Base-by-base conservation (phyloP, 1,140 invertebrate species). In the Cardiocondyla obscurior region DNA sequence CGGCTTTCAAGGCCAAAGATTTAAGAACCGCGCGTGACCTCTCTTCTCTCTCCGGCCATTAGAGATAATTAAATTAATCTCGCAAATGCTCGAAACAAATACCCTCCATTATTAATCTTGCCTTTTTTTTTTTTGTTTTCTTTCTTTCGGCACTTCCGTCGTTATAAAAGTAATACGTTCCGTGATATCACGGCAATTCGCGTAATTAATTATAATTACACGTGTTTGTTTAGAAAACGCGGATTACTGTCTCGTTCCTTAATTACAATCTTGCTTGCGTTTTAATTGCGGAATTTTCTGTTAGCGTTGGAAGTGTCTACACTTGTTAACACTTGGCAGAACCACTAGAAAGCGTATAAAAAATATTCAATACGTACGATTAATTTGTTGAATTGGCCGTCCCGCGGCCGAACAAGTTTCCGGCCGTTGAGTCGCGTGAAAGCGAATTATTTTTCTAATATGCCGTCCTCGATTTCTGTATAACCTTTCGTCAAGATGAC, bases 361-460 rank as follows among this genome's bases (percentile, higher is more conserved):
- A 77, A 79, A 69, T 79, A 69, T 77, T 77, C 74, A 67, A 77
- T 79, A 69, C 12, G 44, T 67, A 79, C 22, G 3, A 79, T 69
- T 79, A 79, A 79, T 79, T n/a, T 67, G 74, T 53, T 79, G 74
- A 53, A 79, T 69, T 42, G 74, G 55, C 16, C 74, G n/a, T 36
- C 46, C 49, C 62, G 58, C 42, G 12, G n/a, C 16, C 74, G 42
- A 69, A 53, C 74, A 33, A 79, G 74, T 79, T 79, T 79, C 74
- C 62, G 25, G 57, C 53, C 70, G 42, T 70, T 57, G 46, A 42
- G 49, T 72, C 53, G 3, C 53, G 42, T 51, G 84, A 83, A 85
- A 85, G 84, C 79, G 85, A 86, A 86, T 85, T 69, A 69, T 86
- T 86, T 82, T 70, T 49, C 70, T 57, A 82, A 70, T 22, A 33